Percentiles rank a stretch among this genome's conserved stretches.
Evolutionary conservation across 2,113 vertebrate genomes (phyloP).

Genomic region (Mionectes macconnelli): DNA sequence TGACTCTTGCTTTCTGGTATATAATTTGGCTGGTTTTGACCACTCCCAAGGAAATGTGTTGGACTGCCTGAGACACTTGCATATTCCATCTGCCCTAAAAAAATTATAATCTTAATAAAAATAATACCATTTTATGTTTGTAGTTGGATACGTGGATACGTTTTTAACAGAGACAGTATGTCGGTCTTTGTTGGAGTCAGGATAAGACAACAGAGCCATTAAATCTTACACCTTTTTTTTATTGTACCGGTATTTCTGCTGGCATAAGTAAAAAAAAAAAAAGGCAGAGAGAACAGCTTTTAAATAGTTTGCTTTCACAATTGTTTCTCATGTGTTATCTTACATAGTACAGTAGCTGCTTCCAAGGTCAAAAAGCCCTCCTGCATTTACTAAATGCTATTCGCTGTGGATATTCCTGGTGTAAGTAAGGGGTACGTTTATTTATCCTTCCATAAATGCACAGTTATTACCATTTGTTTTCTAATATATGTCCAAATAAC

Average conservation of each 20-base stretch:
- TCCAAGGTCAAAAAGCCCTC: constrained; percentile 12
- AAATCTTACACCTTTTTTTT: background rate
- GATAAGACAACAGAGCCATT: background rate
- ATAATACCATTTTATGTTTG: background rate
- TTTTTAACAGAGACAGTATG: background rate
- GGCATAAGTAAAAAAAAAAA: background rate
- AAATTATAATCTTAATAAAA: background rate
- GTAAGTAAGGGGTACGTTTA: background rate
- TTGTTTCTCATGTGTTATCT: background rate
- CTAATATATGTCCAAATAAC: background rate
- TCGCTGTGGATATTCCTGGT: background rate
- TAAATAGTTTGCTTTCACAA: background rate
- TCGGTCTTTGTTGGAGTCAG: background rate
- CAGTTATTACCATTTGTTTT: constrained; percentile 35
- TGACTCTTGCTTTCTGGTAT: background rate
- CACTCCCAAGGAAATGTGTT: background rate
- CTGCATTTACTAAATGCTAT: background rate
- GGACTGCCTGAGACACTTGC: background rate
- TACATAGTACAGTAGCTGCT: background rate
- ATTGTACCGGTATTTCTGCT: background rate
- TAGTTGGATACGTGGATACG: background rate
- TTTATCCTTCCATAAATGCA: constrained; percentile 40
- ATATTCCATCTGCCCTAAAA: background rate
- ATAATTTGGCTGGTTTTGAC: background rate
- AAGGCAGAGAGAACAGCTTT: background rate